phyloP scores from a whole-genome alignment of 2,797 vertebrate genomes.

The Iguana delicatissima region DNA sequence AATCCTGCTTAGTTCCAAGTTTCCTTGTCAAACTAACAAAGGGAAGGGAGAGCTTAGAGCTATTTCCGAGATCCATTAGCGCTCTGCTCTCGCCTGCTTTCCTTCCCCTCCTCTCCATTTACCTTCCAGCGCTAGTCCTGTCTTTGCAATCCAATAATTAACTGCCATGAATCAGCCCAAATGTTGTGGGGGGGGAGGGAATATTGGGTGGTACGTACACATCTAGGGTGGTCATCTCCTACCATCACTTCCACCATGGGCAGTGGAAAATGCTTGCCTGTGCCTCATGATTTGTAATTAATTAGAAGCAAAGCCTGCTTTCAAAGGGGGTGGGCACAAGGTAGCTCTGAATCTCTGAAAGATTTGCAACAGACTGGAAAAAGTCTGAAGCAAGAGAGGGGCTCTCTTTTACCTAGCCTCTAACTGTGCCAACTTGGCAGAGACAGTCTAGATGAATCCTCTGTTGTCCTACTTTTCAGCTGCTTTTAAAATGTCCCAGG shows the following conservation, averaged over 20 bases:
- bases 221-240: neutral
- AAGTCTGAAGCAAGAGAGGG: neutral
- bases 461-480: no score
- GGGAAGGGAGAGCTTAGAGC: slow-evolving; percentile 13
- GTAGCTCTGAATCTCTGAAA: neutral
- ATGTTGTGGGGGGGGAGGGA: neutral
- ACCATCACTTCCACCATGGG: neutral
- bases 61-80: slow-evolving; percentile 16
- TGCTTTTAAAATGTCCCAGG: no score
- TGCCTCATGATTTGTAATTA: neutral
- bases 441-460: no score
- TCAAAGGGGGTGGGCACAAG: neutral
- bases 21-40: neutral
- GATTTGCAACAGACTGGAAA: neutral
- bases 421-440: no score
- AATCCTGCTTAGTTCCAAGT: neutral
- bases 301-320: neutral
- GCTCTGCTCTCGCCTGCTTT: neutral
- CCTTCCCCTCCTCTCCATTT: neutral
- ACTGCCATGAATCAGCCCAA: neutral
- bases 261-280: slow-evolving; percentile 17
- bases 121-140: neutral
- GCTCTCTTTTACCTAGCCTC: no score
- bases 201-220: neutral
- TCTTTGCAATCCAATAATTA: neutral